Evolutionary conservation across 2,113 vertebrate genomes (phyloP), one percentile per base, ranked within the genome.

Genomic region (Anguilla japonica): DNA sequence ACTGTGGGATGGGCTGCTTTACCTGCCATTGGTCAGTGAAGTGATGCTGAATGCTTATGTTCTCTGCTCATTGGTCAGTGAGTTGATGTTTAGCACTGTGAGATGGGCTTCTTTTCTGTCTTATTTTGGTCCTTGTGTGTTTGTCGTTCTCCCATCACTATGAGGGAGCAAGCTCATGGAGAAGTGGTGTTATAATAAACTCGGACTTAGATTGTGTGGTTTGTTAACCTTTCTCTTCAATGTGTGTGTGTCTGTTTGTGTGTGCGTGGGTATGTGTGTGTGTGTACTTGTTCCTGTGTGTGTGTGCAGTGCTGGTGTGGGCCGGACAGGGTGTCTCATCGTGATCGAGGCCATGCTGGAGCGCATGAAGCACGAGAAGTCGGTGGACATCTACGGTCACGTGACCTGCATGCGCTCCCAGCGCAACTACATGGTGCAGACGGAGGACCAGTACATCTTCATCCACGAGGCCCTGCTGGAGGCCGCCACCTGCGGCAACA

Each of bases 391-490:
- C 92, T 99, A 99, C 0, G 98, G 98, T 84, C 97, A 99, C 0
- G 97, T 99, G 94, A 99, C 98, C 0, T 98, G 97, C 93, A 98
- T 99, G 97, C 96, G 98, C 14, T 95, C 98, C 0, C 98, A 99
- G 94, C 96, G 98, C 88, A 99, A 99, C 95, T 99, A 99, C 94
- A 99, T 99, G 98, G 98, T 99, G 79, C 98, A 99, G 94, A 99
- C 98, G 0, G 97, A 99, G 93, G 98, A 99, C 93, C 98, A 99
- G 90, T 99, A 99, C 57, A 94, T 98, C 90, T 99, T 99, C 93
- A 98, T 99, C 91, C 97, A 99, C 0, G 97, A 99, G 90, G 97
- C 97, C 3, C 95, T 99, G 92, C 95, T 98, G 87, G 98, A 99
- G 91, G 98, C 98, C 0, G 97, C 97, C 87, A 93, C 93, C 0